A percentile compares a stretch with the other conserved stretches of the same genome.
phyloP scores from a whole-genome alignment of 2,797 vertebrate genomes.

The Poecilia picta region DNA sequence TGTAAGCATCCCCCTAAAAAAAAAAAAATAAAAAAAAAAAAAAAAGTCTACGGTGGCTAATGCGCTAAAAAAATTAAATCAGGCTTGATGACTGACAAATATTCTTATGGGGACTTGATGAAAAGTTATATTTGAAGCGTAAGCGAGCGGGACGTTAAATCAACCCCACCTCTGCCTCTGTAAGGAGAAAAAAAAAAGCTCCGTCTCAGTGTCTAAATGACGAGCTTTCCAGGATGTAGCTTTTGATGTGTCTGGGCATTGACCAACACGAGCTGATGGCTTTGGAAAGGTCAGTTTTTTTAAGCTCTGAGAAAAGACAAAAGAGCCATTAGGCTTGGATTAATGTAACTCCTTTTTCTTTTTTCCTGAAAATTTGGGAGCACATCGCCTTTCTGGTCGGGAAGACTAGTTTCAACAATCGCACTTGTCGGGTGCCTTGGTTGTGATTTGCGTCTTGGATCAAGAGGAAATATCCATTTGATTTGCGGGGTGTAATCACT shows the following conservation, averaged over 20 bases:
- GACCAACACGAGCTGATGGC: constrained; percentile 4
- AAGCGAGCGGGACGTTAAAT: constrained; percentile 47
- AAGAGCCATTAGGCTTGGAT: neutral
- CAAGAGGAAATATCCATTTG: constrained; percentile 53
- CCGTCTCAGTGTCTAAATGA: constrained; percentile 34
- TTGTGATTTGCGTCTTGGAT: constrained; percentile 50
- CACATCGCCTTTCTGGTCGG: constrained; percentile 35
- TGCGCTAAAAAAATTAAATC: constrained; percentile 95
- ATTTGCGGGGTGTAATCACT: constrained; percentile 41
- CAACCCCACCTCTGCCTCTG: constrained; percentile 30
- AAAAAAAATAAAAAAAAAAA: neutral
- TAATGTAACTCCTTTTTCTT: constrained; percentile 13
- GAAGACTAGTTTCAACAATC: constrained; percentile 59
- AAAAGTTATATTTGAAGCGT: constrained; percentile 73
- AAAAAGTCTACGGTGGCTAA: constrained; percentile 90
- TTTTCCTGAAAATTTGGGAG: constrained; percentile 22
- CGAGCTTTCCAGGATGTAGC: constrained; percentile 37
- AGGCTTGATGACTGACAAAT: constrained; percentile 68
- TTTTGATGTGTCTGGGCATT: constrained; percentile 37
- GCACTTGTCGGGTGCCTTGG: constrained; percentile 71
- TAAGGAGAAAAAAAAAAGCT: constrained; percentile 25
- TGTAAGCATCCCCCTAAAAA: constrained; percentile 55
- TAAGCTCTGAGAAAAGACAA: constrained; percentile 5
- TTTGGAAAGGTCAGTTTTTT: constrained; percentile 28
- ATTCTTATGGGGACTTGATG: constrained; percentile 43